Conservation (phyloP, 2,888 invertebrate species). For the Zaprionus lineosus region DNA sequence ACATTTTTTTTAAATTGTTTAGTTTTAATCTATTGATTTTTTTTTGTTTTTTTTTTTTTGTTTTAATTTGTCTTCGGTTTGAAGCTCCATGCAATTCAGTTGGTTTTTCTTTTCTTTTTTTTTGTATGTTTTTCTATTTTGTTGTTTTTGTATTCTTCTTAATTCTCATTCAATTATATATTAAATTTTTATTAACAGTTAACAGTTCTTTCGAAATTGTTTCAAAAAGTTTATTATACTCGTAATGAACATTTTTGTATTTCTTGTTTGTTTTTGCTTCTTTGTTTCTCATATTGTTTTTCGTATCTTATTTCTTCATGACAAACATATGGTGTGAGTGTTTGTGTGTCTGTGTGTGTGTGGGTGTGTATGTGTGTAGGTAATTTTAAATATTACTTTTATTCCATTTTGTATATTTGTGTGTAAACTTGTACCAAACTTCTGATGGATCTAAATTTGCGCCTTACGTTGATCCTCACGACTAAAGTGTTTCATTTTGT, state of each 20-base stretch:
- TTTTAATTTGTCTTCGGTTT: constrained; percentile 26
- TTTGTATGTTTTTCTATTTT: not conserved
- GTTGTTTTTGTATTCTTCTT: not conserved
- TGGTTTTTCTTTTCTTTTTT: constrained; percentile 12
- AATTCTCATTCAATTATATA: constrained; percentile 21
- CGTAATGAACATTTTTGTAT: constrained; percentile 53
- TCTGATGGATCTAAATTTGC: constrained; percentile 35
- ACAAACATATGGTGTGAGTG: constrained; percentile 57
- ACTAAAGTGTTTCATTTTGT: not conserved
- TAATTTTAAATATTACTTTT: too few species aligned
- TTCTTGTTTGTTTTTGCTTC: not conserved
- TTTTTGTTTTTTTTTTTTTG: not conserved
- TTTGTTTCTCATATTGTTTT: constrained; percentile 38
- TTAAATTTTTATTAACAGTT: constrained; percentile 59
- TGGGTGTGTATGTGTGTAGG: not conserved
- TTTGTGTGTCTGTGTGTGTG: constrained; percentile 11
- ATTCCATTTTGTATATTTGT: constrained; percentile 11
- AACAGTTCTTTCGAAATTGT: constrained; percentile 66
- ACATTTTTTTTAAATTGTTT: too few species aligned
- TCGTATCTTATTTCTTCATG: constrained; percentile 42
- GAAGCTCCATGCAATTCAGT: constrained; percentile 43
- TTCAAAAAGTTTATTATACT: constrained; percentile 56
- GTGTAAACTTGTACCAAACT: constrained; percentile 38
- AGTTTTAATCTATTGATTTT: constrained; percentile 1
- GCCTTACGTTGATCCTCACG: not conserved